Percentiles rank a stretch among this genome's conserved stretches.
Conservation (phyloP, 2,888 invertebrate genomes). For the Oligia fasciuncula region DNA sequence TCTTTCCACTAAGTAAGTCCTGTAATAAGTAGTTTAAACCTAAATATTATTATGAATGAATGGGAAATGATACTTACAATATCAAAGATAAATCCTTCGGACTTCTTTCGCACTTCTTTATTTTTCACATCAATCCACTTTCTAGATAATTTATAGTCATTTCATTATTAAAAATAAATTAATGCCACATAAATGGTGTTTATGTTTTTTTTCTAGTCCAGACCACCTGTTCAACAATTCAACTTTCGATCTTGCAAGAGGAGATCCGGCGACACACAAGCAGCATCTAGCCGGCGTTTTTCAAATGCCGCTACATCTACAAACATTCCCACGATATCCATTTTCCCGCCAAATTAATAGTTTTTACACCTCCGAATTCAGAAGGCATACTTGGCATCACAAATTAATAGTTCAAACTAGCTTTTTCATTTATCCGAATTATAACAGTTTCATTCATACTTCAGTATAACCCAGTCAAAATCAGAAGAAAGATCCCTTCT, state of each 20-base stretch:
- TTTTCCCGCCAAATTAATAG: slow-evolving; percentile 73
- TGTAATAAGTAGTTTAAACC: not conserved
- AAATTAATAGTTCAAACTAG: not conserved
- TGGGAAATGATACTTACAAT: slow-evolving; percentile 53
- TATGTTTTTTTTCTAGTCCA: slow-evolving; percentile 10
- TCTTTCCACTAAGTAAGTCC: not conserved
- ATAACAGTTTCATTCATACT: slow-evolving; percentile 32
- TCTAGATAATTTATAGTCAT: not conserved
- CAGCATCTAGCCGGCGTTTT: slow-evolving; percentile 75
- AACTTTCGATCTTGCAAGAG: slow-evolving; percentile 65
- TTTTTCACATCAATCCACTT: slow-evolving; percentile 59
- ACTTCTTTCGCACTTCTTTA: slow-evolving; percentile 37
- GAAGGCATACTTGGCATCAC: not conserved
- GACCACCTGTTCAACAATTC: slow-evolving; percentile 61
- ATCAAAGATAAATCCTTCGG: slow-evolving; percentile 53
- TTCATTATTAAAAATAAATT: slow-evolving; percentile 19
- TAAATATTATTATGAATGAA: not conserved
- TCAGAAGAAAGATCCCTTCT: slow-evolving; percentile 4
- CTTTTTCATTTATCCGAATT: slow-evolving; percentile 42
- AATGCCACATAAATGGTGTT: not conserved
- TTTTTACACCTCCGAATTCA: slow-evolving; percentile 30
- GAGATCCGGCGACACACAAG: slow-evolving; percentile 58
- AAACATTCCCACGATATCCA: slow-evolving; percentile 57
- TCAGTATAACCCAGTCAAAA: slow-evolving; percentile 33
- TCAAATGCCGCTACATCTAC: slow-evolving; percentile 71